Evolutionary conservation across 1,140 invertebrate genomes (phyloP).

Genomic region (Batillaria attramentaria): DNA sequence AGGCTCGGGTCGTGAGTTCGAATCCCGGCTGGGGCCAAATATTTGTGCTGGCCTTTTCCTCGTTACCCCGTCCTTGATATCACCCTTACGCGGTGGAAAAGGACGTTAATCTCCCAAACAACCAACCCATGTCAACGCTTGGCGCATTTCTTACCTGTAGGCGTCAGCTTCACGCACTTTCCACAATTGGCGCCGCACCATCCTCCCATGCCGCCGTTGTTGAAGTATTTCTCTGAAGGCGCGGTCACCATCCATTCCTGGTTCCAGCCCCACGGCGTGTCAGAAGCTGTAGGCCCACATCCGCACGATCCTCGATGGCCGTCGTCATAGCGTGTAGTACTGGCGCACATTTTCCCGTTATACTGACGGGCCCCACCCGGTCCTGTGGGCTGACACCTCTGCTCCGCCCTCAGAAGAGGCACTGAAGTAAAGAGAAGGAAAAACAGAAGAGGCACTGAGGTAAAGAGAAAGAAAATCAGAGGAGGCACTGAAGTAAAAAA

Average conservation of each 20-base stretch:
- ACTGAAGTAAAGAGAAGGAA: background rate
- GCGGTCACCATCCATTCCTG: constrained; percentile 39
- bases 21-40: too few species aligned
- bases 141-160: constrained; percentile 50
- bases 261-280: constrained; percentile 46
- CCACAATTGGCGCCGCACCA: constrained; percentile 56
- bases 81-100: too few species aligned
- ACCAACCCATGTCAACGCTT: too few species aligned
- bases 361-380: constrained; percentile 30
- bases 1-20: too few species aligned
- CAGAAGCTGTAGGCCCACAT: constrained; percentile 46
- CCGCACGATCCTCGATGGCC: constrained; percentile 57
- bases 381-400: constrained; percentile 44
- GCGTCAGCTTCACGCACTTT: constrained; percentile 51
- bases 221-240: constrained; percentile 47
- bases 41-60: too few species aligned
- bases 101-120: too few species aligned
- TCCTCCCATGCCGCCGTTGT: constrained; percentile 17
- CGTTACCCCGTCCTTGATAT: too few species aligned
- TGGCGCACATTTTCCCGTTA: constrained; percentile 53
- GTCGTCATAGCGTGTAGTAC: constrained; percentile 55
- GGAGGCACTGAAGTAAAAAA: too few species aligned
- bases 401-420: constrained; percentile 23
- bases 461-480: too few species aligned
- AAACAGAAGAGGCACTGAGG: too few species aligned